A percentile compares a stretch with the other conserved stretches of the same genome.
phyloP scores from a whole-genome alignment of 2,113 vertebrate species.

The Nansenia antarctica region DNA sequence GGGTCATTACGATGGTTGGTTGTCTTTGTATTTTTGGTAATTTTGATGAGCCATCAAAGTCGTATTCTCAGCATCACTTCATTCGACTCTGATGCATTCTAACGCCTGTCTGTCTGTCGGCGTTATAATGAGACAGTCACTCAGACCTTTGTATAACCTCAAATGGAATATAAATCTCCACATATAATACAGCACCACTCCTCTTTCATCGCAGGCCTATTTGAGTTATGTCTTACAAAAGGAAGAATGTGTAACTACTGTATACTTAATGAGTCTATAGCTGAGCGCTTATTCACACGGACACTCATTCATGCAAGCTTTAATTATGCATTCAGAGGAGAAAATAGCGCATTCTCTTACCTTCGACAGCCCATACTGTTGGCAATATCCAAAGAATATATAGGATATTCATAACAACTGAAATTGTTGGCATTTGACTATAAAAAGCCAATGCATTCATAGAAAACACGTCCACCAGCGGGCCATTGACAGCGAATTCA shows the following conservation, averaged over 20 bases:
- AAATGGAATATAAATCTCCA: too few species aligned
- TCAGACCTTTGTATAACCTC: not conserved
- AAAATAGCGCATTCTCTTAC: constrained; percentile 51
- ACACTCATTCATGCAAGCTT: constrained; percentile 9
- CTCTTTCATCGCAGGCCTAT: not conserved
- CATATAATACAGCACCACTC: not conserved
- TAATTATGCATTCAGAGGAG: constrained; percentile 11
- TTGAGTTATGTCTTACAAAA: not conserved
- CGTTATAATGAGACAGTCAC: not conserved
- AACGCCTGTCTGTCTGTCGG: too few species aligned
- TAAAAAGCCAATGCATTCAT: constrained; percentile 51
- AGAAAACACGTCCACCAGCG: constrained; percentile 52
- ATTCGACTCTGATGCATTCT: not conserved
- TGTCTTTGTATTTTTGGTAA: too few species aligned
- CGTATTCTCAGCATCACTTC: not conserved
- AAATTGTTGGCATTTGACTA: constrained; percentile 37
- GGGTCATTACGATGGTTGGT: too few species aligned
- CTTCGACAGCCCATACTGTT: constrained; percentile 69
- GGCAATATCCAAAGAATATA: constrained; percentile 68
- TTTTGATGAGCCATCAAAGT: too few species aligned
- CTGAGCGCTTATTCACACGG: not conserved
- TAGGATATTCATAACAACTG: constrained; percentile 61
- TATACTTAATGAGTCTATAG: not conserved
- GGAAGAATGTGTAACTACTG: not conserved
- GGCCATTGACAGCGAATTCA: constrained; percentile 45